Base-by-base conservation (phyloP, 2,113 vertebrate genomes). In the Scatophagus argus region DNA sequence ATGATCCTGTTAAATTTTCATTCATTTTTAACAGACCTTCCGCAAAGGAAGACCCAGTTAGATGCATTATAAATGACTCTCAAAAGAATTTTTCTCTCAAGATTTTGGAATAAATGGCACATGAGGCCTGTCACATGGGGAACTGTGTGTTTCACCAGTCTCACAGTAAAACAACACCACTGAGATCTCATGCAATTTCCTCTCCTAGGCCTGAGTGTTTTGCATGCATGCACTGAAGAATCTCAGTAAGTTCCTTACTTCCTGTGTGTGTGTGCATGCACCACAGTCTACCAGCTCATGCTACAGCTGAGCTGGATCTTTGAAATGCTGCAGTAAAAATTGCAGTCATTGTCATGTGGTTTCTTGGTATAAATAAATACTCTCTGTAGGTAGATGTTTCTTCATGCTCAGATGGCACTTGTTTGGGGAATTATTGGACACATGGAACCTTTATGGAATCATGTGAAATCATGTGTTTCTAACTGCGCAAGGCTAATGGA, bases 221-320 rank as follows among this genome's bases (percentile, higher is more conserved):
- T 89, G 75, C 81, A 87, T 87, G 25, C 41, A 8, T 47, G 14
- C n/a, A 13, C 21, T 41, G 25, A 60, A 61, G 10, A 19, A 86
- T 88, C 81, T 88, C 75, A 81, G 56, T 46, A 38, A 82, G 73
- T n/a, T n/a, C n/a, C n/a, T n/a, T 17, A 23, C 21, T 73, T 66
- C 44, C 49, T 67, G 4, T 51, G 21, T 8, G 0, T 52, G 47
- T 62, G 23, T 69, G 43, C 46, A 43, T 17, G 4, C 29, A 65
- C 73, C 34, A 14, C 25, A 51, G 6, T 46, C n/a, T 36, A 10
- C n/a, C 54, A 25, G n/a, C 38, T 65, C 58, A 64, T 11, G 12
- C 54, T 56, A 13, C 46, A 61, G 31, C 43, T 43, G n/a, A 46
- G 14, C 34, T 3, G 25, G 12, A 60, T 46, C 32, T 32, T 29